phyloP scores from a whole-genome alignment of 2,888 invertebrate genomes.

The Tinea pellionella region DNA sequence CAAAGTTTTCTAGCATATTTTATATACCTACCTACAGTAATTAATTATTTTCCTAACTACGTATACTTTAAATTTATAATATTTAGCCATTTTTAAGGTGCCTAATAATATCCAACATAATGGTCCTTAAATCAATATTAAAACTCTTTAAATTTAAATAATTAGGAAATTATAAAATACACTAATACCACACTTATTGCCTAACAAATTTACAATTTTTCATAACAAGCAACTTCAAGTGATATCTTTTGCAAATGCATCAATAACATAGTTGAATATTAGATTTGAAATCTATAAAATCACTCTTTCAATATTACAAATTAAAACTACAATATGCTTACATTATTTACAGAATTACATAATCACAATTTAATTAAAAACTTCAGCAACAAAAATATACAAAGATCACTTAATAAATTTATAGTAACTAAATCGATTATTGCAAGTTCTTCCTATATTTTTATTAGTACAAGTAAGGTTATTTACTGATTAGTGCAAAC shows the following conservation, averaged over 20 bases:
- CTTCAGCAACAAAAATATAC: background rate
- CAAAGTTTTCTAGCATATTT: no score
- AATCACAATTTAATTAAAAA: background rate
- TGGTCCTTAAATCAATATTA: background rate
- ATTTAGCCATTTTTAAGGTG: background rate
- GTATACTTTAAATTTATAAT: background rate
- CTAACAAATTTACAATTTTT: background rate
- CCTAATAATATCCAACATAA: background rate
- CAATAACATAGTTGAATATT: background rate
- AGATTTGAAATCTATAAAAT: background rate
- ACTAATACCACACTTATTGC: background rate
- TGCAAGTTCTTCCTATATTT: background rate
- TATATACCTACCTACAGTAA: background rate
- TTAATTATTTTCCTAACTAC: background rate
- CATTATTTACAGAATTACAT: background rate
- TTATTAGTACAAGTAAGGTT: no score
- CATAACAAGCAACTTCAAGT: background rate
- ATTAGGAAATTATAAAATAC: no score
- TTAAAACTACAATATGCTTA: background rate
- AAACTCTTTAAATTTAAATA: no score
- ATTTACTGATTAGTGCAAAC: no score
- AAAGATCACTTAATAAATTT: background rate
- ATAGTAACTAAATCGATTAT: background rate
- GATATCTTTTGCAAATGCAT: background rate
- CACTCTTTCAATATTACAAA: background rate